A percentile compares a stretch with the other conserved stretches of the same genome.
Evolutionary conservation across 2,888 invertebrate species (phyloP).

Genomic region (Drosophila nr. medialis): DNA sequence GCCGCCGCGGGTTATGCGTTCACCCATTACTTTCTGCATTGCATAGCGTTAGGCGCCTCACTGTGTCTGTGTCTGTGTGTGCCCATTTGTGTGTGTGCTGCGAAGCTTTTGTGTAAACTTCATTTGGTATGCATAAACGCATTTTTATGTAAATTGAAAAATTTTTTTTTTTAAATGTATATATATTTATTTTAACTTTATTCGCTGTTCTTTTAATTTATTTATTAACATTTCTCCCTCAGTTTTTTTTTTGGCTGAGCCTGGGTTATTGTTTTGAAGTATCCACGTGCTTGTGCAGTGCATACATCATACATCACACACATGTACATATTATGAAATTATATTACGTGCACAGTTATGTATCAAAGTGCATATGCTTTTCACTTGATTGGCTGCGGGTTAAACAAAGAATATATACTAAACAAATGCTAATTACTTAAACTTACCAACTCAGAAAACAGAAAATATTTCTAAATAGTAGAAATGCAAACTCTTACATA

Average conservation of each 20-base stretch:
- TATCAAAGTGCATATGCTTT: not conserved
- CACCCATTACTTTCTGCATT: slow-evolving; percentile 35
- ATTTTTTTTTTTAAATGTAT: slow-evolving; percentile 25
- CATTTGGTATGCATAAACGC: slow-evolving; percentile 78
- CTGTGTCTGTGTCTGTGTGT: slow-evolving; percentile 1
- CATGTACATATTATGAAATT: not conserved
- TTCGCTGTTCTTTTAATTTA: slow-evolving; percentile 2
- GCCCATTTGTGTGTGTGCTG: not conserved
- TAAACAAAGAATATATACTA: not conserved
- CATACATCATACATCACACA: not conserved
- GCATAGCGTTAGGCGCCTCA: slow-evolving; percentile 58
- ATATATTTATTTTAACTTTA: slow-evolving; percentile 10
- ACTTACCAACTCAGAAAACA: not conserved
- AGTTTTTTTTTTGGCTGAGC: not conserved
- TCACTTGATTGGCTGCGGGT: not conserved
- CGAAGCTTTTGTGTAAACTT: slow-evolving; percentile 54
- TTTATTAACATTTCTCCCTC: slow-evolving; percentile 2
- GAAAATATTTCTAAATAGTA: not conserved
- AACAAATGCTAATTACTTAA: not conserved
- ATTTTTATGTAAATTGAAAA: slow-evolving; percentile 77
- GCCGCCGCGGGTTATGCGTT: slow-evolving; percentile 36
- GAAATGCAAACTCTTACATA: not conserved
- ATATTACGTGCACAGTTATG: not conserved
- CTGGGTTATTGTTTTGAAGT: not conserved
- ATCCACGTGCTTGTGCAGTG: not conserved